Base-by-base conservation (phyloP, 1,140 invertebrate species). In the Polypedilum vanderplanki region DNA sequence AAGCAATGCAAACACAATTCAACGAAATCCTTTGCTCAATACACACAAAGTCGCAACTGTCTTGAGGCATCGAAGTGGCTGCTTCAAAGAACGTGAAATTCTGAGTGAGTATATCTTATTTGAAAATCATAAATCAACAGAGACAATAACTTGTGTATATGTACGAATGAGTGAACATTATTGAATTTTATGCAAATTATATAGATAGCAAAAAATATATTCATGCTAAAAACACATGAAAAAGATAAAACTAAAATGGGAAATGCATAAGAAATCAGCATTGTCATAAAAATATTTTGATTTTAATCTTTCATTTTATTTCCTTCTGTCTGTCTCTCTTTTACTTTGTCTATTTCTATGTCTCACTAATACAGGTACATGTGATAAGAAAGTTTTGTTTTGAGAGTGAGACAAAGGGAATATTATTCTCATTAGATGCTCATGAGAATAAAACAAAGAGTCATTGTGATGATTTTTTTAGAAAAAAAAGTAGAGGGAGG, bases 21-120 rank as follows among this genome's bases (percentile, higher is more conserved):
- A 40, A 74, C 40, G 41, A 40, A 73, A 74, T 74, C 73, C 41
- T 46, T 9, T 74, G n/a, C 3, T 75, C 78, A 70, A 80, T 77
- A 40, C 73, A 40, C 74, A 73, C 40, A 83, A 83, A 74, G 79
- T 82, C 75, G 81, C 81, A 24, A 83, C 81, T 46, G 82, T 83
- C 40, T 75, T 83, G 65, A 74, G 81, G 3, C 80, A 81, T 75
- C 80, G 81, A 10, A 83, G 81, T 77, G 80, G 81, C 77, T 57
- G 46, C 46, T 70, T 8, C 18, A 77, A 81, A 75, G 81, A 83
- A 78, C 80, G 81, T 64, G 81, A 83, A 76, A 80, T 83, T 33
- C 74, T 83, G 76, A 81, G 81, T 83, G 74, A 83, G 81, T 82
- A 80, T 3, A 75, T 22, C 65, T 70, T 70, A 18, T 70, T 20